Evolutionary conservation across 2,888 invertebrate species (phyloP), one percentile per base, ranked within the genome.

Genomic region (Apamea anceps): DNA sequence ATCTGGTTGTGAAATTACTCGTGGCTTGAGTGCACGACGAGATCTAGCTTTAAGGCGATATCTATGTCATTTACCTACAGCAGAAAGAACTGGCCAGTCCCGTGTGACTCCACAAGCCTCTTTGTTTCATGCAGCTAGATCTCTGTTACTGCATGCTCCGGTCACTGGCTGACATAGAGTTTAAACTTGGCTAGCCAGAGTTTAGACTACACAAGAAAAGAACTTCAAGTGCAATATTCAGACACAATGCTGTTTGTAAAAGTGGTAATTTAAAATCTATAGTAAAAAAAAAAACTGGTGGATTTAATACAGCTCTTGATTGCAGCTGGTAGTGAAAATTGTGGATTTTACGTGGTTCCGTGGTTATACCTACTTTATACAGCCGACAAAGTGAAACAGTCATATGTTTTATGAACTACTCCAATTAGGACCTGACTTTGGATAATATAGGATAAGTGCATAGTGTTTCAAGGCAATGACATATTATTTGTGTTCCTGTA

Each of bases 11-110:
- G 98, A 98, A 67, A 98, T 98, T 90, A 98, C 98, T 51, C 97
- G 98, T 28, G 99, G 98, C 0, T 94, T 99, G 72, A 98, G 98
- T 88, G 98, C 99, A 13, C 97, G 99, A 32, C 97, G 98, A 75
- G 99, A 99, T 93, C 95, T 99, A 80, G 98, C 98, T 51, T 97
- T 99, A 81, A 96, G 98, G 15, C 95, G 98, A 57, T 98, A 98
- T 91, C 94, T 98, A 71, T 98, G 98, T 91, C 97, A 98, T 88
- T 94, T 98, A 88, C 98, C 98, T 0, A 96, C 97, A 2, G 97
- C 97, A 10, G 98, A 98, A 89, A 95, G 97, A 75, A 97, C 97
- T 37, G 97, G 96, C 0, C 97, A 97, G 79, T 94, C 97, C 0
- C 94, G 96, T 28, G 93, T 94, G 57, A 92, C 95, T 3, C 95